Conservation (phyloP, 2,113 vertebrate species). For the Neotragus pygmaeus region DNA sequence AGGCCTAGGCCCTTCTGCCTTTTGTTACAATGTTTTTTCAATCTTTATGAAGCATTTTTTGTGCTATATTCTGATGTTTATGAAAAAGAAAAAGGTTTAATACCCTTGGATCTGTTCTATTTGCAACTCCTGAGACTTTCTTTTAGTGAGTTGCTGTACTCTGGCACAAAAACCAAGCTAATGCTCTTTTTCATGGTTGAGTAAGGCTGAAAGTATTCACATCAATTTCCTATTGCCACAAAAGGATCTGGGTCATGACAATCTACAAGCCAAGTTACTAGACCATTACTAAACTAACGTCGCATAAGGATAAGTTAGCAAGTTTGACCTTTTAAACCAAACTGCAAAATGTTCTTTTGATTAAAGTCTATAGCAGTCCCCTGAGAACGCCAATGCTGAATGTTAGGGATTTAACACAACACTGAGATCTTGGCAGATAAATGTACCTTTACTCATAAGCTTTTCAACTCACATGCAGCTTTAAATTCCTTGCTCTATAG, state of each 20-base stretch:
- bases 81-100: neutral
- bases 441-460: conserved; percentile 54
- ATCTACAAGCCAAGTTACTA: conserved; percentile 59
- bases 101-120: neutral
- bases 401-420: conserved; percentile 67
- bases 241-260: conserved; percentile 63
- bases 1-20: neutral
- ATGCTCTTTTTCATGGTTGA: conserved; percentile 62
- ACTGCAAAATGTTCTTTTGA: conserved; percentile 72
- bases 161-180: conserved; percentile 19
- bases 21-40: neutral
- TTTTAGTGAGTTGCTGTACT: neutral
- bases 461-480: conserved; percentile 57
- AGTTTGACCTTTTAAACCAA: conserved; percentile 73
- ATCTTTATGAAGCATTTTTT: neutral
- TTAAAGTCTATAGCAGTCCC: conserved; percentile 63
- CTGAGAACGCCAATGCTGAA: conserved; percentile 47
- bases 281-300: conserved; percentile 69
- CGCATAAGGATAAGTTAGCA: conserved; percentile 61
- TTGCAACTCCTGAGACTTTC: neutral
- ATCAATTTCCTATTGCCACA: conserved; percentile 59
- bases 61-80: neutral
- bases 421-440: conserved; percentile 69
- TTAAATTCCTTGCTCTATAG: conserved; percentile 52
- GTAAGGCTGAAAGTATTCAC: conserved; percentile 50